These are phyloP conservation scores for Thalpophila matura DNA, from an alignment of 2,888 invertebrate species.

Conservation along the genomic window DNA sequence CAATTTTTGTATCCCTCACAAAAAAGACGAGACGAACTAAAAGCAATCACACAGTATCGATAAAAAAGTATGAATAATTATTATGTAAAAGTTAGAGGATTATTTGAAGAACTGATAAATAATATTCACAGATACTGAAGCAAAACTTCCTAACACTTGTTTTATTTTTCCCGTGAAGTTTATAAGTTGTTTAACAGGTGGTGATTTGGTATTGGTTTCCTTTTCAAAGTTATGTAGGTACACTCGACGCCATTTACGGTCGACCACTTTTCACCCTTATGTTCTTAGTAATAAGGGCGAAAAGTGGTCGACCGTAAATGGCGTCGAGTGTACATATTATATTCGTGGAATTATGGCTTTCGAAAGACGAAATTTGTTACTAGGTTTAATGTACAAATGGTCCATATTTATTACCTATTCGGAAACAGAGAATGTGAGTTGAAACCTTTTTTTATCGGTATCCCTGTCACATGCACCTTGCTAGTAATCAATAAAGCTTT, in stretches of 20 bases:
- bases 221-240: constrained; percentile 8
- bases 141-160: constrained; percentile 34
- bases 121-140: constrained; percentile 31
- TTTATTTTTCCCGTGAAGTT: constrained; percentile 23
- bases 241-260: too few relatives aligned
- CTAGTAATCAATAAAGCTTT: too few relatives aligned
- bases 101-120: constrained; percentile 25
- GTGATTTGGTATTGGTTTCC: constrained; percentile 13
- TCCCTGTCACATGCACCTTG: too few relatives aligned
- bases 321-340: too few relatives aligned
- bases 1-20: neutral
- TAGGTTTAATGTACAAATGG: too few relatives aligned
- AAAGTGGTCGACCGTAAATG: too few relatives aligned
- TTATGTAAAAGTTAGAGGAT: constrained; percentile 36
- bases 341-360: neutral
- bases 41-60: constrained; percentile 26
- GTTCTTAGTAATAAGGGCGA: too few relatives aligned
- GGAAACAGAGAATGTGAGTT: too few relatives aligned
- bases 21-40: constrained; percentile 24
- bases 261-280: too few relatives aligned
- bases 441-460: too few relatives aligned
- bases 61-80: constrained; percentile 46
- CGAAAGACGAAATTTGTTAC: too few relatives aligned
- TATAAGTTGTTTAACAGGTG: constrained; percentile 25
- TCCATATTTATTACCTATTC: too few relatives aligned